phyloP scores from a whole-genome alignment of 2,888 invertebrate species.

The Trisateles emortualis region DNA sequence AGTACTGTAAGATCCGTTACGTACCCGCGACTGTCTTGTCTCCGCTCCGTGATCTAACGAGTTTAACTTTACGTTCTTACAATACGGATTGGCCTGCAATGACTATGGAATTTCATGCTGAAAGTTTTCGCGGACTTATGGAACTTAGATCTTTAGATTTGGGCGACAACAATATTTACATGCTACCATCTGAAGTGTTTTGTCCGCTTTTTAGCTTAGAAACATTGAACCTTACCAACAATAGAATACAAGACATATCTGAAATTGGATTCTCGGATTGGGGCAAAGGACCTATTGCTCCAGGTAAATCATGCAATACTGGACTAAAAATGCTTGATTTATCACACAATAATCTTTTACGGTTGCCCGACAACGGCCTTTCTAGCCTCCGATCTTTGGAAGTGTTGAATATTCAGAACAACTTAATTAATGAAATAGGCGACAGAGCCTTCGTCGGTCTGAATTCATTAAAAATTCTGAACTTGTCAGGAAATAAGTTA shows the following conservation, averaged over 20 bases:
- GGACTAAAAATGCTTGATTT: slow-evolving; percentile 91
- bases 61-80: slow-evolving; percentile 90
- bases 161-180: slow-evolving; percentile 92
- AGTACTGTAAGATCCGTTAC: slow-evolving; percentile 92
- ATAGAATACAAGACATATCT: slow-evolving; percentile 92
- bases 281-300: slow-evolving; percentile 89
- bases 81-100: slow-evolving; percentile 93
- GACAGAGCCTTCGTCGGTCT: slow-evolving; percentile 92
- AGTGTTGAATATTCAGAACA: slow-evolving; percentile 91
- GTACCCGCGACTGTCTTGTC: slow-evolving; percentile 90
- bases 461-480: slow-evolving; percentile 89
- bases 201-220: slow-evolving; percentile 91
- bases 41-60: slow-evolving; percentile 89
- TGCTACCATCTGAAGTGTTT: slow-evolving; percentile 90
- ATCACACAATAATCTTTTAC: slow-evolving; percentile 90
- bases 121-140: slow-evolving; percentile 90
- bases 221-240: slow-evolving; percentile 91
- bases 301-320: slow-evolving; percentile 90
- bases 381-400: slow-evolving; percentile 90
- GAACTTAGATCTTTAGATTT: slow-evolving; percentile 90
- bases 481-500: slow-evolving; percentile 93
- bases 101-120: slow-evolving; percentile 92
- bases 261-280: slow-evolving; percentile 92
- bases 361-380: slow-evolving; percentile 90
- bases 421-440: slow-evolving; percentile 91